Base-by-base conservation (phyloP, 2,888 invertebrate genomes). In the Polia nebulosa region DNA sequence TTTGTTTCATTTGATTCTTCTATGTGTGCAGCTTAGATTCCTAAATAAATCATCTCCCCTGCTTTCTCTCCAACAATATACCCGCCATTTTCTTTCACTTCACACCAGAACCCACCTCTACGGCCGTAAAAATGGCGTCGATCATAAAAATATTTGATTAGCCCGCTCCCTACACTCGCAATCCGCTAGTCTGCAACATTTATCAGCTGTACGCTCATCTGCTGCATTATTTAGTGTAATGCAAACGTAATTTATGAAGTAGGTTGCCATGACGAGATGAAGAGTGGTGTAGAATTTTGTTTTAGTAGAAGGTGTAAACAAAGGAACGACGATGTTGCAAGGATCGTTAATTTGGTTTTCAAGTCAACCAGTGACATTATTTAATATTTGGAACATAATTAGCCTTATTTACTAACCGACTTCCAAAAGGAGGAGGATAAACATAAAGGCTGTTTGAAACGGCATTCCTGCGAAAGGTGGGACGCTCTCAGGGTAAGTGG, bases 61-160 rank as follows among this genome's bases (percentile, higher is more conserved):
- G 2, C 20, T 45, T n/a, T 27, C 11, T n/a, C n/a, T n/a, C 3
- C 11, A 39, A 13, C 11, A 41, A 34, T n/a, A 32, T n/a, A 61
- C 2, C 27, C 56, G 69, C 67, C 41, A 0, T 17, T 7, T 7
- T 49, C 65, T 75, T 51, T 47, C 51, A 20, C 59, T 79, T 79
- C 82, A 52, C 8, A 72, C 88, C 87, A 86, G 55, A 66, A 61
- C 71, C 77, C 76, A 87, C 84, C 85, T 87, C 87, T 87, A 84
- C 84, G 86, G 87, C 91, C 93, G 91, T 95, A 95, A 95, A 70
- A 94, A 93, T 90, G 90, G 90, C 92, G 94, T 93, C 91, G 94
- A 94, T 94, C 95, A 95, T 95, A 95, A 95, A 95, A 95, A 95
- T 95, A 94, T 95, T 95, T 95, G 95, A 95, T 95, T 94, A 95